Conservation (phyloP, 2,797 vertebrate species). For the Enteromius trimaculatus region DNA sequence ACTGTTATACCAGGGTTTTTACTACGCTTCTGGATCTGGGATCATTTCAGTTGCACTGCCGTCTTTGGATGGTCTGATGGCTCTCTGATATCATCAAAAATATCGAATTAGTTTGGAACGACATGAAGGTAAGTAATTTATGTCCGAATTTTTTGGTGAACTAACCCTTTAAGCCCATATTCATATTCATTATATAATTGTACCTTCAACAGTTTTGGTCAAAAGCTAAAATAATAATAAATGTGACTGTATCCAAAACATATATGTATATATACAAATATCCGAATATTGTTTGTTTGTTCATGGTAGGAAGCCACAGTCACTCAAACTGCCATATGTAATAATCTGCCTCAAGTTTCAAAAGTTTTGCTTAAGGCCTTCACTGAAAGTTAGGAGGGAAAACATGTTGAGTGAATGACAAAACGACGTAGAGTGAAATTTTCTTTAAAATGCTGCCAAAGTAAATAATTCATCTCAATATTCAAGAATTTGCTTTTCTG, state of each 20-base stretch:
- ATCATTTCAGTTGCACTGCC: too few relatives aligned
- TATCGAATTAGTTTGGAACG: too few relatives aligned
- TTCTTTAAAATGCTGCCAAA: slow-evolving; percentile 18
- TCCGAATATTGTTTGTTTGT: background rate
- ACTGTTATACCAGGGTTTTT: too few relatives aligned
- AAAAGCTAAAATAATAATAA: background rate
- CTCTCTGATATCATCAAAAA: too few relatives aligned
- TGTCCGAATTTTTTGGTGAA: too few relatives aligned
- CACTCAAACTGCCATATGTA: background rate
- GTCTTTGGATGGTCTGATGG: too few relatives aligned
- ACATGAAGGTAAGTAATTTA: too few relatives aligned
- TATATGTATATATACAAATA: background rate
- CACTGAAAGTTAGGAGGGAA: background rate
- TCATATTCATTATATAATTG: background rate
- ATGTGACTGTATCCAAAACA: background rate
- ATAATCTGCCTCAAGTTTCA: background rate
- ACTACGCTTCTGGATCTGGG: too few relatives aligned
- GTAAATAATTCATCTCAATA: slow-evolving; percentile 26
- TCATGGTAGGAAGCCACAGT: too few relatives aligned
- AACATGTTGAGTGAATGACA: background rate
- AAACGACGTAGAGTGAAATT: background rate
- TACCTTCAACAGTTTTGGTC: background rate
- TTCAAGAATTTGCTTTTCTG: slow-evolving; percentile 26
- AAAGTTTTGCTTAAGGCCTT: background rate
- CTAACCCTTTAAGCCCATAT: background rate